Percentiles rank a stretch among this genome's conserved stretches.
phyloP scores from a whole-genome alignment of 1,140 invertebrate species.

The Penaeus japonicus region DNA sequence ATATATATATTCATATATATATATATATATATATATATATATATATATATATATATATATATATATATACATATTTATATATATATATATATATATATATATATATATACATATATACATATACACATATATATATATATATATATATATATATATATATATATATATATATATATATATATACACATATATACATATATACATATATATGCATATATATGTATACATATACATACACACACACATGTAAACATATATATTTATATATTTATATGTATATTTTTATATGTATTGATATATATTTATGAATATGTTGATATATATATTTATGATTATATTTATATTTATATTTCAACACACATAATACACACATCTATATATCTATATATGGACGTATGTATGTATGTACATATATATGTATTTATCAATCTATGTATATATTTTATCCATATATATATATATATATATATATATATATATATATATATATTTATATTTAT shows the following conservation, averaged over 20 bases:
- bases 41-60: neutral
- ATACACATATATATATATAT: constrained; percentile 22
- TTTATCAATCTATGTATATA: neutral
- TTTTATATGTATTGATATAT: too few relatives aligned
- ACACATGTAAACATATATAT: too few relatives aligned
- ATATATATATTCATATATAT: constrained; percentile 17
- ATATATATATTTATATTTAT: too few relatives aligned
- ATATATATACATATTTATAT: neutral
- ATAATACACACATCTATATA: too few relatives aligned
- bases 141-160: constrained; percentile 23
- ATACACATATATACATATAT: constrained; percentile 19
- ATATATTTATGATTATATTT: too few relatives aligned
- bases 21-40: neutral
- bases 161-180: constrained; percentile 24
- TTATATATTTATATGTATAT: too few relatives aligned
- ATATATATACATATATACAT: neutral
- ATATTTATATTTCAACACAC: too few relatives aligned
- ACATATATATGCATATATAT: constrained; percentile 19
- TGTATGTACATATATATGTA: too few relatives aligned
- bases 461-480: too few relatives aligned
- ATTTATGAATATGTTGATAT: too few relatives aligned
- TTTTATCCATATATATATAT: neutral
- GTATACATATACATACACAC: neutral
- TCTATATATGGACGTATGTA: too few relatives aligned
- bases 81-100: neutral